These are phyloP conservation scores for Meleagris gallopavo DNA, from an alignment of 2,113 vertebrate species.

Conservation along the genomic window DNA sequence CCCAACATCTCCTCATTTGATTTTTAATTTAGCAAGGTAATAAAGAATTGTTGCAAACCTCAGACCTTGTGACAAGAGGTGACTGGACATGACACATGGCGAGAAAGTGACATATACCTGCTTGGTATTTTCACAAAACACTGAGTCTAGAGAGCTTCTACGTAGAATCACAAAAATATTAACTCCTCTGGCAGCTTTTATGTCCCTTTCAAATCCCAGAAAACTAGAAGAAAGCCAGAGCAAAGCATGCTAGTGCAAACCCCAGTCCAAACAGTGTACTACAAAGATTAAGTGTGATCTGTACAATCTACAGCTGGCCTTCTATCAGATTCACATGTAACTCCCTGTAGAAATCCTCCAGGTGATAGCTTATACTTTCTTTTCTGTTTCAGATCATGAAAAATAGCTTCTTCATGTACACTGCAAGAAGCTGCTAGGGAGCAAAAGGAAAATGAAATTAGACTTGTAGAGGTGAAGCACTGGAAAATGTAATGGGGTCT, in stretches of 20 bases:
- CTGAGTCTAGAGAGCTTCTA: accelerated
- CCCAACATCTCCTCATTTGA: not conserved
- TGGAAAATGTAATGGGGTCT: not conserved
- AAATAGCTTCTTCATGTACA: not conserved
- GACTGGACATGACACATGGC: accelerated
- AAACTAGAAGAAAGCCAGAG: not conserved
- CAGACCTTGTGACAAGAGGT: not conserved
- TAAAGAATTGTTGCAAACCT: not conserved
- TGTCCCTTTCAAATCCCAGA: not conserved
- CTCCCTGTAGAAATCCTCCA: not conserved
- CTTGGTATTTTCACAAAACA: accelerated
- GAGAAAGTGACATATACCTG: accelerated
- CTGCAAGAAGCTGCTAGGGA: not conserved
- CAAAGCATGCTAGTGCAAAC: not conserved
- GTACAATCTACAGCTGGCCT: not conserved
- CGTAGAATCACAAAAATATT: not conserved
- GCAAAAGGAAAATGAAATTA: not conserved
- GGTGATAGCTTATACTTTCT: not conserved
- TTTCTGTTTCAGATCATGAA: not conserved
- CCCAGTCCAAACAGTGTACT: accelerated
- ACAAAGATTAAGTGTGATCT: not conserved
- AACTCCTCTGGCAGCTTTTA: not conserved
- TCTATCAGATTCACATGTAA: accelerated
- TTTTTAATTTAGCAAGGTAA: not conserved
- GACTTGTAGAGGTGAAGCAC: not conserved